Evolutionary conservation across 2,797 vertebrate genomes (phyloP).

Genomic region (Parambassis ranga): DNA sequence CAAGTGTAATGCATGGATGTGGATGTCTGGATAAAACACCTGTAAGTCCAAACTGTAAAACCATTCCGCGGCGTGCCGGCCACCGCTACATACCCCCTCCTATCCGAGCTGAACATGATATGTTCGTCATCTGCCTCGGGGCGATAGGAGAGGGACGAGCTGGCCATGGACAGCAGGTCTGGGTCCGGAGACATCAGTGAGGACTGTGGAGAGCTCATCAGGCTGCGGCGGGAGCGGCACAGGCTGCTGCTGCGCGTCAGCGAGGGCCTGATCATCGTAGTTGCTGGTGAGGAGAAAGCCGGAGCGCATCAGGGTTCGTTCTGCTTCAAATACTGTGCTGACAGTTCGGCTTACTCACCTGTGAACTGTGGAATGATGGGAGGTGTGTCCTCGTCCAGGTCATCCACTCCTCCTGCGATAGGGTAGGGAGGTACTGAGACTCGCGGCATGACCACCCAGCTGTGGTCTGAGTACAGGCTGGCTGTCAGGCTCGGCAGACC

Average conservation of each 20-base stretch:
- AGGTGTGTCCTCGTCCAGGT: constrained; percentile 97
- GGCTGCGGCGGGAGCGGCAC: constrained; percentile 91
- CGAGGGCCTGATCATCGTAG: constrained; percentile 86
- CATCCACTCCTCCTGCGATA: constrained; percentile 97
- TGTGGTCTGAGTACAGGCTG: constrained; percentile 96
- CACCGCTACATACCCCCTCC: constrained; percentile 87
- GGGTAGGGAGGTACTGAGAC: constrained; percentile 96
- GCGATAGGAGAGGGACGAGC: constrained; percentile 89
- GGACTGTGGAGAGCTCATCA: constrained; percentile 86
- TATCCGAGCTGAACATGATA: constrained; percentile 91
- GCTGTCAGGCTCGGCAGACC: constrained; percentile 94
- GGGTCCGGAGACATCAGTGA: constrained; percentile 91
- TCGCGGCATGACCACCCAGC: constrained; percentile 98
- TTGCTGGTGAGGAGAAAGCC: constrained; percentile 50
- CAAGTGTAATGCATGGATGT: constrained; percentile 21
- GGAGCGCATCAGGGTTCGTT: too few relatives aligned
- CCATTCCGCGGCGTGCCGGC: constrained; percentile 53
- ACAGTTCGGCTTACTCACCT: constrained; percentile 83
- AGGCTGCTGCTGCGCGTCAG: constrained; percentile 90
- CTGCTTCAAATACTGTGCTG: rapidly evolving
- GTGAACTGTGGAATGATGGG: constrained; percentile 95
- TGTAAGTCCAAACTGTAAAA: constrained; percentile 64
- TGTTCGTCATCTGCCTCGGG: constrained; percentile 93
- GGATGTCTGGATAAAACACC: constrained; percentile 58
- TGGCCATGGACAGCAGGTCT: constrained; percentile 94